A percentile compares a stretch with the other conserved stretches of the same genome.
phyloP scores from a whole-genome alignment of 2,113 vertebrate species.

The Anolis carolinensis region DNA sequence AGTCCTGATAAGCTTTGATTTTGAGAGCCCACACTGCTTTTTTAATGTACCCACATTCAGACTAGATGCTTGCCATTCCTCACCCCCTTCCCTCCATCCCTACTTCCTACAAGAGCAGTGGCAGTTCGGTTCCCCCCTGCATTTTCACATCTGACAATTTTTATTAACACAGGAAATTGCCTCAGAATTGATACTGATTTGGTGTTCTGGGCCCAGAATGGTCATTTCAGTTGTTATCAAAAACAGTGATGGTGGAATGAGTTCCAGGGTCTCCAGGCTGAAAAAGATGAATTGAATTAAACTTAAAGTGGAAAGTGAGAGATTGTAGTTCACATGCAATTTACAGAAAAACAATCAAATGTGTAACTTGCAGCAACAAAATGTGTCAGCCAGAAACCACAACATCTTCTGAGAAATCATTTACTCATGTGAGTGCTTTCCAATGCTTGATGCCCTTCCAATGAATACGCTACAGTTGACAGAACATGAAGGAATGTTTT shows the following conservation, averaged over 20 bases:
- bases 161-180: slow-evolving; percentile 38
- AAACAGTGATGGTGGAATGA: slow-evolving; percentile 44
- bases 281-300: slow-evolving; percentile 50
- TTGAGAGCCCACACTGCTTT: neutral
- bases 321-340: slow-evolving; percentile 69
- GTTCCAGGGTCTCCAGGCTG: slow-evolving; percentile 41
- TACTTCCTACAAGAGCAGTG: neutral
- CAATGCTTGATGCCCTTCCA: slow-evolving; percentile 54
- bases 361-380: slow-evolving; percentile 67
- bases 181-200: neutral
- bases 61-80: neutral
- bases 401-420: slow-evolving; percentile 68
- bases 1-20: neutral
- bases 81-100: neutral
- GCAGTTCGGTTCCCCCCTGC: neutral
- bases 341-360: slow-evolving; percentile 70
- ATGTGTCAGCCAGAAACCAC: slow-evolving; percentile 64
- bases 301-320: slow-evolving; percentile 61
- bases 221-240: slow-evolving; percentile 46
- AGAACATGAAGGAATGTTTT: slow-evolving; percentile 54
- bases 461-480: slow-evolving; percentile 21
- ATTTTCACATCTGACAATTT: neutral
- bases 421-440: slow-evolving; percentile 56
- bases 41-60: neutral
- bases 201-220: slow-evolving; percentile 14